Evolutionary conservation across 2,797 vertebrate genomes (phyloP).

Genomic region (Darevskia nairensis): DNA sequence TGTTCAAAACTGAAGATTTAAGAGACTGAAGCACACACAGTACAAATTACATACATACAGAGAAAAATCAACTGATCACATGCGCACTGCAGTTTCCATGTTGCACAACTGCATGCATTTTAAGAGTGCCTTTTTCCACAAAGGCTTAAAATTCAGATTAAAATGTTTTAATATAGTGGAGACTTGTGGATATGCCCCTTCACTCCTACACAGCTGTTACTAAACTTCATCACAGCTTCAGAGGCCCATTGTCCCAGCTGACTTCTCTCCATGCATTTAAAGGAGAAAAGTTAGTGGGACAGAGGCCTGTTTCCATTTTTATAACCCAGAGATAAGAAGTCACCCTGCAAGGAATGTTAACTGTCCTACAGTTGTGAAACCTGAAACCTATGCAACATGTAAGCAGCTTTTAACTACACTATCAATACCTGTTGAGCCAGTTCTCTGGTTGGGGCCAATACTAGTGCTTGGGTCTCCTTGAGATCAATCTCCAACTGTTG

Average conservation of each 20-base stretch:
- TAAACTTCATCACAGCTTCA: constrained; percentile 55
- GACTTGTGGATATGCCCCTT: constrained; percentile 33
- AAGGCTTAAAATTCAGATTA: constrained; percentile 63
- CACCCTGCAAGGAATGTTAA: constrained; percentile 45
- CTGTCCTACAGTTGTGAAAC: constrained; percentile 79
- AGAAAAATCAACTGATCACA: constrained; percentile 58
- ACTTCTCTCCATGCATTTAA: constrained; percentile 52
- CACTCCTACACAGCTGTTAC: constrained; percentile 39
- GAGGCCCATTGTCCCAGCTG: neutral
- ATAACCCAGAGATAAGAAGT: constrained; percentile 43
- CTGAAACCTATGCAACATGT: constrained; percentile 80
- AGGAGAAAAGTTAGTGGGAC: constrained; percentile 19
- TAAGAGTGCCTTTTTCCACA: neutral
- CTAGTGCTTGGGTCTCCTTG: constrained; percentile 99
- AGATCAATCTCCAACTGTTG: constrained; percentile 99
- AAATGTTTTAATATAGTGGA: neutral
- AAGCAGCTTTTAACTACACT: constrained; percentile 77
- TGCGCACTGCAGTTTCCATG: constrained; percentile 77
- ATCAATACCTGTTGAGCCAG: constrained; percentile 99
- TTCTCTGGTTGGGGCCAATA: constrained; percentile 99
- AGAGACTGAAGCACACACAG: constrained; percentile 59
- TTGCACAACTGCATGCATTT: constrained; percentile 78
- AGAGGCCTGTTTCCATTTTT: constrained; percentile 31
- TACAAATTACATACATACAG: constrained; percentile 49
- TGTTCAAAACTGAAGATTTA: constrained; percentile 10